These are phyloP conservation scores for Agriopis marginaria DNA, from an alignment of 2,888 invertebrate genomes.

Conservation along the genomic window DNA sequence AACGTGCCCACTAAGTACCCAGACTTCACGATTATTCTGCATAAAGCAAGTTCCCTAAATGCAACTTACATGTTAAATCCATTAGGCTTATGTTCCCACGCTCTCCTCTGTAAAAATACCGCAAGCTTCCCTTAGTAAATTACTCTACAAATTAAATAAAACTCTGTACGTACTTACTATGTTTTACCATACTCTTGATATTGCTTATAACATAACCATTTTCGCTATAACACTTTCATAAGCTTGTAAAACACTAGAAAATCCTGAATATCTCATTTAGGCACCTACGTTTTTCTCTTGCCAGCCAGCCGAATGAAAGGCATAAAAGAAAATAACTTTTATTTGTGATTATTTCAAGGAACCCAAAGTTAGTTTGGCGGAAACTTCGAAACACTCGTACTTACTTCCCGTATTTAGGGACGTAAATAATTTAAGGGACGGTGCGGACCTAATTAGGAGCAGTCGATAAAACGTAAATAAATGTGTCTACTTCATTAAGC, in stretches of 20 bases:
- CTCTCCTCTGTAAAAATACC: conserved; percentile 51
- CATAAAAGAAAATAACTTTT: conserved; percentile 24
- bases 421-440: conserved; percentile 26
- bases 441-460: conserved; percentile 31
- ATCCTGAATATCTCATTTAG: conserved; percentile 10
- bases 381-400: conserved; percentile 26
- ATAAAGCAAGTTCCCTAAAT: conserved; percentile 64
- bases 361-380: conserved; percentile 29
- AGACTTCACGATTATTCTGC: conserved; percentile 56
- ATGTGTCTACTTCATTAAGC: conserved; percentile 25
- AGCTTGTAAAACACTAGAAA: conserved; percentile 13
- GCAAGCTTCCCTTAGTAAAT: conserved; percentile 50
- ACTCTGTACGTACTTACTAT: background rate
- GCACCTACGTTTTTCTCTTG: conserved; percentile 11
- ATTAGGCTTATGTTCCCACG: conserved; percentile 65
- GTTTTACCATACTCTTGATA: background rate
- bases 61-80: conserved; percentile 75
- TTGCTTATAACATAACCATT: conserved; percentile 8
- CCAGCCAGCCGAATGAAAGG: conserved; percentile 7
- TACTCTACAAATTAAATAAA: conserved; percentile 48
- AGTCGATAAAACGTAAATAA: conserved; percentile 34
- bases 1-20: conserved; percentile 48
- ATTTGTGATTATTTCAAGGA: conserved; percentile 21
- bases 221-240: conserved; percentile 5
- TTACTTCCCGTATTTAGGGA: conserved; percentile 20